Evolutionary conservation across 1,140 invertebrate genomes (phyloP).

Genomic region (Nautilus pompilius): DNA sequence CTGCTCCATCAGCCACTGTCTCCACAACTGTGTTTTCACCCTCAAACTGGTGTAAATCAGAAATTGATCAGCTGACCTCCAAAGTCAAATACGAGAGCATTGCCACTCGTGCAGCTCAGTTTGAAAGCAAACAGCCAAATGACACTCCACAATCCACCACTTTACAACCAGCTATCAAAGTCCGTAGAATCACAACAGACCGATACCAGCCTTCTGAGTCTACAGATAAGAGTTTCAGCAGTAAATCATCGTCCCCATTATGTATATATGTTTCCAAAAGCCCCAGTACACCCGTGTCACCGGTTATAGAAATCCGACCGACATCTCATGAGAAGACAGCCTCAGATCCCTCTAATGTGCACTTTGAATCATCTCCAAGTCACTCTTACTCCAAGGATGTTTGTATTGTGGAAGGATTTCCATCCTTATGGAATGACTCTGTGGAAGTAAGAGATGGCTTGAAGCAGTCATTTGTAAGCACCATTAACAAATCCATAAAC

Average conservation of each 20-base stretch:
- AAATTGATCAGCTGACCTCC: constrained; percentile 42
- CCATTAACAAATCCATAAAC: too few relatives aligned
- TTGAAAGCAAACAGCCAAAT: constrained; percentile 39
- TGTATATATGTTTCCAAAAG: background rate
- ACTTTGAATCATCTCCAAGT: too few relatives aligned
- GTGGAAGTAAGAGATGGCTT: too few relatives aligned
- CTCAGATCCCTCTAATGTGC: constrained; percentile 10
- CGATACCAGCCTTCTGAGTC: constrained; percentile 12
- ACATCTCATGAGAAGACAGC: constrained; percentile 5
- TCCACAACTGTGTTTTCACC: background rate
- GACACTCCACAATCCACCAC: too few relatives aligned
- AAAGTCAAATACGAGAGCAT: constrained; percentile 40
- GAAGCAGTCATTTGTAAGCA: too few relatives aligned
- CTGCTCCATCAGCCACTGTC: constrained; percentile 6
- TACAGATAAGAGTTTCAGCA: too few relatives aligned
- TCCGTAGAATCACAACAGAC: constrained; percentile 15
- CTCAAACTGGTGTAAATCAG: constrained; percentile 34
- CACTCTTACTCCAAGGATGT: too few relatives aligned
- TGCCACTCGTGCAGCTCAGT: constrained; percentile 30
- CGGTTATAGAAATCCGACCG: too few relatives aligned
- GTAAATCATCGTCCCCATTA: too few relatives aligned
- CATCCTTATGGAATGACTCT: too few relatives aligned
- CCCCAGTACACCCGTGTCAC: constrained; percentile 5
- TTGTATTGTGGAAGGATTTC: too few relatives aligned
- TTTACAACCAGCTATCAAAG: constrained; percentile 12